Evolutionary conservation across 2,888 invertebrate genomes (phyloP), one percentile per base, ranked within the genome.

Genomic region (Encarsia formosa): DNA sequence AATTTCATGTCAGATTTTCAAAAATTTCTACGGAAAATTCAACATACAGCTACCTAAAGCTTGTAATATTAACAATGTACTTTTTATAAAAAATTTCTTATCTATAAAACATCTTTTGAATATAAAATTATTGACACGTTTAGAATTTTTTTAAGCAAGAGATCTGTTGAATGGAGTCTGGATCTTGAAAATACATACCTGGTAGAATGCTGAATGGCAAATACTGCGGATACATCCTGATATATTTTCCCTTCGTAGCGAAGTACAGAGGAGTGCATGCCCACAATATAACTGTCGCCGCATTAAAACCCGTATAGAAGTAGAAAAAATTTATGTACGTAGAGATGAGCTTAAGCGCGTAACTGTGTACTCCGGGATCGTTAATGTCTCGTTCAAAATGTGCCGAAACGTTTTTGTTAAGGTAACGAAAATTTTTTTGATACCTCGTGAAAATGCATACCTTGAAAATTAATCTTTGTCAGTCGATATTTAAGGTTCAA

Each of bases 201-300:
- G 52, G 48, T 26, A 45, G 44, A 20, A 52, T 52, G 16, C 3
- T 34, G 20, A 55, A 55, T 3, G 52, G 48, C 4, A 46, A 5
- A 1, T 24, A 2, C 16, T 42, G 39, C 11, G 55, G 55, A 38
- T 43, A 52, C 23, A 15, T 23, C 11, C 49, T 29, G 9, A 43
- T 11, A 37, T 52, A 56, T n/a, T 52, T 47, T 11, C 49, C 49
- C 9, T 55, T 40, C 13, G 29, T 46, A 3, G 45, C 8, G 2
- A 34, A 11, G 2, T 29, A 6, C 15, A 54, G 16, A 4, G 50
- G 54, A 11, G 32, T 43, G 11, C 44, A 11, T 0, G 11, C 16
- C n/a, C 43, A 11, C 8, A 51, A 16, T 16, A 43, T 1, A 5
- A 32, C n/a, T 4, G 15, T 55, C 5, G 24, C 5, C 1, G 8